These are phyloP conservation scores for Pachliopta kotzebuea DNA, from an alignment of 2,888 invertebrate genomes.

Conservation along the genomic window DNA sequence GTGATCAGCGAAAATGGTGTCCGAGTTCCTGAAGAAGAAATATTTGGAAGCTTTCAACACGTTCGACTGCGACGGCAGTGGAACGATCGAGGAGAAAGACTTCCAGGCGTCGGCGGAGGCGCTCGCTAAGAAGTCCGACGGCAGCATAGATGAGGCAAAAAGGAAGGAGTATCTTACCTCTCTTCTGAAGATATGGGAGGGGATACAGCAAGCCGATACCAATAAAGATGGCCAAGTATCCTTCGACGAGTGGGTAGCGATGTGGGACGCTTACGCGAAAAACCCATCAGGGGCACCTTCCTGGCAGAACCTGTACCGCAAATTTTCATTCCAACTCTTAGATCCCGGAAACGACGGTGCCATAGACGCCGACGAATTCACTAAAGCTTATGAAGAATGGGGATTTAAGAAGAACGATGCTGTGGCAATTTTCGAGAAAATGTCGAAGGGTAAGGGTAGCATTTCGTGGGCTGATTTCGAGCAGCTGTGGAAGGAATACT, in stretches of 20 bases:
- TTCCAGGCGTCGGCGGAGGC: slow-evolving; percentile 69
- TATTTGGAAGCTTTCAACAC: slow-evolving; percentile 88
- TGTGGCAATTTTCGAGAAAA: slow-evolving; percentile 7
- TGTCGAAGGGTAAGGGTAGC: slow-evolving; percentile 37
- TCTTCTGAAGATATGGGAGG: slow-evolving; percentile 89
- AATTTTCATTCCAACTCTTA: slow-evolving; percentile 90
- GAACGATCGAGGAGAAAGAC: slow-evolving; percentile 89
- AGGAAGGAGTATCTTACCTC: slow-evolving; percentile 83
- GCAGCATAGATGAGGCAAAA: slow-evolving; percentile 70
- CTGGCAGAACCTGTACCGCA: slow-evolving; percentile 89
- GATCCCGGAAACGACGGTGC: slow-evolving; percentile 89
- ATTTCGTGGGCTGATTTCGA: slow-evolving; percentile 86
- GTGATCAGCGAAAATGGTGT: slow-evolving; percentile 60
- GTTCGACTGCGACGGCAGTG: slow-evolving; percentile 90
- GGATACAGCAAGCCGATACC: slow-evolving; percentile 86
- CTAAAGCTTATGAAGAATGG: slow-evolving; percentile 71
- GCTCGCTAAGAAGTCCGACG: slow-evolving; percentile 9
- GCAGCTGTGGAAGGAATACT: slow-evolving; percentile 87
- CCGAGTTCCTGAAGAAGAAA: slow-evolving; percentile 89
- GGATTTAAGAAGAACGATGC: slow-evolving; percentile 24
- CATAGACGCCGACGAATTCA: slow-evolving; percentile 88
- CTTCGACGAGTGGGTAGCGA: slow-evolving; percentile 89
- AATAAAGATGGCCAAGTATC: slow-evolving; percentile 90
- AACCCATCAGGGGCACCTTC: slow-evolving; percentile 85
- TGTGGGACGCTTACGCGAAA: slow-evolving; percentile 88